Base-by-base conservation (phyloP, 1,140 invertebrate genomes). In the Phymorhynchus buccinoides region DNA sequence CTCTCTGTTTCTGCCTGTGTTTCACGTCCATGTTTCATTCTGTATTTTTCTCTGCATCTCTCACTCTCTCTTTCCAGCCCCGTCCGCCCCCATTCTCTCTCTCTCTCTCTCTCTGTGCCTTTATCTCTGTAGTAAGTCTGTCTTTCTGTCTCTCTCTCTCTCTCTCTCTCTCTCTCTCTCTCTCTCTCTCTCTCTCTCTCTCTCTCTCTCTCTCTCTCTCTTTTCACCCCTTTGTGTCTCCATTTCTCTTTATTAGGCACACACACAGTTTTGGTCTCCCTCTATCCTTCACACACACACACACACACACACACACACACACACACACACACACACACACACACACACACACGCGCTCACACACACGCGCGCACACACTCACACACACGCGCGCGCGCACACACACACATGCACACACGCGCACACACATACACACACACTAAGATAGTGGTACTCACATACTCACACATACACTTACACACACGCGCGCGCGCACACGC, bases 361-460 rank as follows among this genome's bases (percentile, higher is more conserved):
- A 66, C 3, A 27, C 16, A 66, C 62, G n/a, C 16, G 4, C 16
- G 22, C n/a, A 66, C 62, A 66, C 62, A 66, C 62, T 16, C 62
- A 66, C 62, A 66, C 62, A 66, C 62, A 66, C 62, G n/a, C 62
- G n/a, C 62, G n/a, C 62, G n/a, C 62, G n/a, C 62, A 66, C 62
- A 66, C 62, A 66, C 62, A 66, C 62, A 66, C 62, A 66, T 27
- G n/a, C 62, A 66, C 62, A 66, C 62, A 52, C 22, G n/a, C 22
- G 4, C 62, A 66, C 62, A 7, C 62, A 66, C 62, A 12, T 3
- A 66, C 62, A 66, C 62, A 66, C 62, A 66, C 62, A 66, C n/a
- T n/a, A n/a, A n/a, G n/a, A n/a, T n/a, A n/a, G n/a, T n/a, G n/a
- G n/a, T n/a, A n/a, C n/a, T n/a, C n/a, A n/a, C n/a, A n/a, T n/a